Percentiles rank a stretch among this genome's conserved stretches.
phyloP scores from a whole-genome alignment of 1,140 invertebrate genomes.

The Phocides pigmalion region DNA sequence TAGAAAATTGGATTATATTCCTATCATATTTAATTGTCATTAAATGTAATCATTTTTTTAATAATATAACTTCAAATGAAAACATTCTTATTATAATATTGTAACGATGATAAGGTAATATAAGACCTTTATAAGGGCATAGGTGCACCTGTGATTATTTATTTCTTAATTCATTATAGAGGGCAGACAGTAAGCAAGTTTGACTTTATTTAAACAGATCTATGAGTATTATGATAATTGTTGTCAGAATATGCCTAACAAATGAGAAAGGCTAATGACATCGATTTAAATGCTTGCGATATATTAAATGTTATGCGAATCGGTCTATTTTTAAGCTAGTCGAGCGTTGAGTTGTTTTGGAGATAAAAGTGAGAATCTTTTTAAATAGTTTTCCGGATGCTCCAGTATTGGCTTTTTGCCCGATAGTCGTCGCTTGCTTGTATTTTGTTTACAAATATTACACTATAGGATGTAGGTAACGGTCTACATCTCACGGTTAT shows the following conservation, averaged over 20 bases:
- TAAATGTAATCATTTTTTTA: too few species aligned
- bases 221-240: not conserved
- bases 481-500: not conserved
- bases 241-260: not conserved
- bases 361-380: conserved; percentile 22
- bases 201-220: too few species aligned
- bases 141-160: too few species aligned
- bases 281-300: not conserved
- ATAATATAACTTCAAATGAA: too few species aligned
- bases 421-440: conserved; percentile 23
- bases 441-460: conserved; percentile 52
- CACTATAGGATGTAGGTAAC: not conserved
- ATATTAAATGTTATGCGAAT: not conserved
- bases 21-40: too few species aligned
- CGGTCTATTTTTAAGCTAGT: not conserved
- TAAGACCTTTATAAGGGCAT: too few species aligned
- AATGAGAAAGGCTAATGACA: not conserved
- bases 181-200: too few species aligned
- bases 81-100: too few species aligned
- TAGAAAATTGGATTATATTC: too few species aligned
- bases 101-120: too few species aligned
- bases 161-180: too few species aligned
- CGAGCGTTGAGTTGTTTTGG: conserved; percentile 13
- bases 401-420: conserved; percentile 38
- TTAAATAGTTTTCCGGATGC: conserved; percentile 23